phyloP scores from a whole-genome alignment of 1,140 invertebrate species.

The Olivierus martensii region DNA sequence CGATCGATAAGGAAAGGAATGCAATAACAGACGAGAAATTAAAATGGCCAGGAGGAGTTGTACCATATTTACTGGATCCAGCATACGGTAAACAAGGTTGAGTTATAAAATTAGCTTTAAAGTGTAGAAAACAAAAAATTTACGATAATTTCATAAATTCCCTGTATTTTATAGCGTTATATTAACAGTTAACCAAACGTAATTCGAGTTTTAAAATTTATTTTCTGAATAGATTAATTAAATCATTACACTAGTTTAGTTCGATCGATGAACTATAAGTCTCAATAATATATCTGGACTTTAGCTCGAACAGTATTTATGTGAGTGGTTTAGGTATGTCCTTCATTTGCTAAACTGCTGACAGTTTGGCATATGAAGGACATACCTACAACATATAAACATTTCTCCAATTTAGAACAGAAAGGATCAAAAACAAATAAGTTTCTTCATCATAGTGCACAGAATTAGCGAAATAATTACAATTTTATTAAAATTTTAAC shows the following conservation, averaged over 20 bases:
- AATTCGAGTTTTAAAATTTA: not conserved
- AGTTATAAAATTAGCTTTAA: too few species aligned
- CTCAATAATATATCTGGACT: too few species aligned
- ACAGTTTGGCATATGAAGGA: too few species aligned
- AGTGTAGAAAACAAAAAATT: too few species aligned
- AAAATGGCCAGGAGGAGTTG: conserved; percentile 4
- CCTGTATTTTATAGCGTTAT: not conserved
- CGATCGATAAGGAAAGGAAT: conserved; percentile 2
- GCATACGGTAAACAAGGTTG: conserved; percentile 2
- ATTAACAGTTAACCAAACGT: not conserved
- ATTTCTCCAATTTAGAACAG: not conserved
- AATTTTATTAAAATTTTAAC: not conserved
- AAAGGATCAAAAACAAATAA: too few species aligned
- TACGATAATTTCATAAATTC: too few species aligned
- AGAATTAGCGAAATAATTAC: not conserved
- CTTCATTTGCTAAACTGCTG: too few species aligned
- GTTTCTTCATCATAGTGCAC: not conserved
- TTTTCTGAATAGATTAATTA: not conserved
- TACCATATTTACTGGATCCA: conserved; percentile 3
- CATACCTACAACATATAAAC: not conserved
- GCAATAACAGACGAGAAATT: not conserved
- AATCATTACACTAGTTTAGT: too few species aligned
- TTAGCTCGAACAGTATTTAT: too few species aligned
- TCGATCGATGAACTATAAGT: too few species aligned
- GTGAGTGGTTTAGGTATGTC: not conserved